These are phyloP conservation scores for Telmatherina bonti DNA, from an alignment of 2,797 vertebrate species.

Conservation along the genomic window DNA sequence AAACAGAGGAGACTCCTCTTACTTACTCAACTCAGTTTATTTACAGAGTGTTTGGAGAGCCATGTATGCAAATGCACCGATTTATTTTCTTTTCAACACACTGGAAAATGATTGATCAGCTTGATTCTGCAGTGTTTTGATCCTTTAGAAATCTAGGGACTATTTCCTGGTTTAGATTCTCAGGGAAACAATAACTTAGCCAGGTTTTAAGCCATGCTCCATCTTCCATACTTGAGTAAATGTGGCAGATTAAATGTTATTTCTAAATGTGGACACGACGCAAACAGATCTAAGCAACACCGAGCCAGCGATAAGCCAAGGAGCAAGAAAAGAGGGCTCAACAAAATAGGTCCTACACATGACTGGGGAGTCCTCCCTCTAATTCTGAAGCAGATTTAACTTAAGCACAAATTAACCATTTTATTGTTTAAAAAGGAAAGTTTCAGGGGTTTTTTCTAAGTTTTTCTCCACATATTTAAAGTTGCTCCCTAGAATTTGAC, in stretches of 20 bases:
- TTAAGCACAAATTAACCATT: neutral
- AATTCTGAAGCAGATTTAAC: conserved; percentile 6
- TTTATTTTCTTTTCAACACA: conserved; percentile 43
- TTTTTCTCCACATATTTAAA: neutral
- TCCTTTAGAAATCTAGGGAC: conserved; percentile 63
- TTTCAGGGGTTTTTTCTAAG: conserved; percentile 4
- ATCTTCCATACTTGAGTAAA: conserved; percentile 53
- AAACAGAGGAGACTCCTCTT: conserved; percentile 60
- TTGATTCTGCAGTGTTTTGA: conserved; percentile 54
- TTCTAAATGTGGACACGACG: conserved; percentile 39
- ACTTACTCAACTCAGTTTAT: conserved; percentile 81
- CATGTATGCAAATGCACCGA: conserved; percentile 73
- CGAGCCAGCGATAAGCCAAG: conserved; percentile 36
- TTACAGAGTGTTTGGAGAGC: conserved; percentile 79
- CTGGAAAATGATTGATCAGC: conserved; percentile 56
- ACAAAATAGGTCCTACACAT: conserved; percentile 53
- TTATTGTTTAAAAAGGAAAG: conserved; percentile 28
- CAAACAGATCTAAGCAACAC: conserved; percentile 41
- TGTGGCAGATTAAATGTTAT: conserved; percentile 51
- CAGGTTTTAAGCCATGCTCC: conserved; percentile 48
- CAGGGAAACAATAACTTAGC: conserved; percentile 64
- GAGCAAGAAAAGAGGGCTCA: conserved; percentile 42
- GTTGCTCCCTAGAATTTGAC: neutral
- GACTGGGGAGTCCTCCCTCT: conserved; percentile 55
- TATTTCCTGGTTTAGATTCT: conserved; percentile 40